A percentile compares a stretch with the other conserved stretches of the same genome.
phyloP scores from a whole-genome alignment of 2,113 vertebrate genomes.

The Cyanoramphus novaezelandiae region DNA sequence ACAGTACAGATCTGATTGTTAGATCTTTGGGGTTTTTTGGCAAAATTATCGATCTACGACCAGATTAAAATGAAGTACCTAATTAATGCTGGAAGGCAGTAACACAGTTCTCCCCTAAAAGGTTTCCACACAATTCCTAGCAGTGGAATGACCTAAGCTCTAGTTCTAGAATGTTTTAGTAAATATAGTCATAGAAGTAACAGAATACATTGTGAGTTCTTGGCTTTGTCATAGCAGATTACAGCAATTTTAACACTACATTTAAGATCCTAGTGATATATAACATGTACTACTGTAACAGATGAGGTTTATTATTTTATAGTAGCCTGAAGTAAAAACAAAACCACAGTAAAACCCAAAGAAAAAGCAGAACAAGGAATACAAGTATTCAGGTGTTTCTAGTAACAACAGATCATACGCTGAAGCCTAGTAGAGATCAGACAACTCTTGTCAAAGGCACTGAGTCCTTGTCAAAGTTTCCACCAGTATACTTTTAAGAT shows the following conservation, averaged over 20 bases:
- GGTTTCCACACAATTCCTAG: neutral
- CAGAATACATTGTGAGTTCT: rapidly evolving
- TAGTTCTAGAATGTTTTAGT: neutral
- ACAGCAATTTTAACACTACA: neutral
- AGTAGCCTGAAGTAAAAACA: neutral
- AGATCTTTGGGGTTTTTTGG: neutral
- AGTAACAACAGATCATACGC: neutral
- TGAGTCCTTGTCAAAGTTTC: neutral
- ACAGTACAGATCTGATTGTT: neutral
- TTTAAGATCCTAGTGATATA: neutral
- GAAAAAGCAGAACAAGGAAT: neutral
- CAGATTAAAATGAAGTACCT: neutral
- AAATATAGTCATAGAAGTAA: neutral
- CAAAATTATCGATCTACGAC: neutral
- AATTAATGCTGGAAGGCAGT: neutral
- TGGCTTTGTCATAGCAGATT: neutral
- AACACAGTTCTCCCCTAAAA: neutral
- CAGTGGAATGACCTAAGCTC: neutral
- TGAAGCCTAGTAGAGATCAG: neutral
- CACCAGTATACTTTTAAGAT: neutral
- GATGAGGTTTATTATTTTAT: neutral
- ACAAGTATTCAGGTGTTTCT: neutral
- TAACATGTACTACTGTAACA: neutral
- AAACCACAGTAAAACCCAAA: neutral
- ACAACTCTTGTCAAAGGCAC: neutral